Base-by-base conservation (phyloP, 2,797 vertebrate genomes). In the Fistularia tabacaria region DNA sequence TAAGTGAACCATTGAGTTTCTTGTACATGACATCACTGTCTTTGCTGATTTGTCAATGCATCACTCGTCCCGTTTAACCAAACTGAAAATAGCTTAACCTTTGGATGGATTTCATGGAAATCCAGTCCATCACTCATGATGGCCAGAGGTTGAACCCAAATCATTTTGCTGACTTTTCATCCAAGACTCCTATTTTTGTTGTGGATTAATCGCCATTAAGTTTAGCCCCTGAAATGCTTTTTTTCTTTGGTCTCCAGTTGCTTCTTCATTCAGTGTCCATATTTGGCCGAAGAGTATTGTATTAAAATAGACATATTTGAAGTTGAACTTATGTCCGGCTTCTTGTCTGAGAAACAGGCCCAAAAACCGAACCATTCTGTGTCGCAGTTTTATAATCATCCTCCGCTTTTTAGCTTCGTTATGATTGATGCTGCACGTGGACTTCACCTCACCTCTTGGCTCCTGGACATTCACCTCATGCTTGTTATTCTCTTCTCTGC, bases 401-500 rank as follows among this genome's bases (percentile, higher is more conserved):
- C 15, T 65, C 46, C 50, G 0, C 44, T 36, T 14, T 25, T 49
- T 54, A 49, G 38, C 10, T 7, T 50, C 41, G 38, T 7, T 39
- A 43, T 63, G 58, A 38, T 11, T 44, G 10, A 14, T 49, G 0
- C 12, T 73, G 66, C 62, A 76, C 76, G 71, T 37, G 41, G 9
- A 44, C 1, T 15, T 41, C 36, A 59, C 46, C 14, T 38, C 7
- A 10, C 7, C 41, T 42, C 10, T 4, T 38, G 25, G 25, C 25
- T 25, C 5, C 5, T 25, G 2, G 5, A 25, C 5, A 25, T 41
- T 6, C 12, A 9, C 0, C 14, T 59, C 14, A 0, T 0, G 12
- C 51, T 73, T 36, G 49, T 10, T 54, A 14, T 55, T 60, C 7
- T 79, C 71, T 88, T 66, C 62, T 64, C 75, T 64, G 6, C 88